Conservation (phyloP, 92 coral and sea anemone species). For the Phenganax marumi region DNA sequence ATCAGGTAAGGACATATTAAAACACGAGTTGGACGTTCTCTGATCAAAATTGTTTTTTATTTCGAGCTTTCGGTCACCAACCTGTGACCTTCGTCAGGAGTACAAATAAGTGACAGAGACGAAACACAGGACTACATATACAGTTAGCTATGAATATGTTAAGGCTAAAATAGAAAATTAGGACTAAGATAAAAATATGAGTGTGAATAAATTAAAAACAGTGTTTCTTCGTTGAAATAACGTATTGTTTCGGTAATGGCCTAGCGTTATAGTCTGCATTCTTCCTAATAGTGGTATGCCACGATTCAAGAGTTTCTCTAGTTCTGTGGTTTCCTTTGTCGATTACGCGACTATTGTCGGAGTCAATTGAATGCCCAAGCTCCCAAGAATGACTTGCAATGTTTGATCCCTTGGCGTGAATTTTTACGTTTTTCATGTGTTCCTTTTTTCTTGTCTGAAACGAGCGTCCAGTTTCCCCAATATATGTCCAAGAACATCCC, state of each 20-base stretch:
- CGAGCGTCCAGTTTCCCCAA: slow-evolving; percentile 6
- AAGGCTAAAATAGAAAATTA: too few relatives aligned
- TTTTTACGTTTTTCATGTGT: not conserved
- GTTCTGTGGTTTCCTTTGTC: not conserved
- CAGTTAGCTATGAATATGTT: too few relatives aligned
- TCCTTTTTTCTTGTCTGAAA: not conserved
- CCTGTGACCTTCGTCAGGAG: too few relatives aligned
- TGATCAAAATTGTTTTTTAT: too few relatives aligned
- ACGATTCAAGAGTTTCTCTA: not conserved
- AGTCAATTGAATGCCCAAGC: not conserved
- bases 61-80: too few relatives aligned
- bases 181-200: too few relatives aligned
- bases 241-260: slow-evolving; percentile 8
- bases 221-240: too few relatives aligned
- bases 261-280: slow-evolving; percentile 4
- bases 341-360: not conserved
- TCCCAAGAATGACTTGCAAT: not conserved
- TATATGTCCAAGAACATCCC: slow-evolving; percentile 5
- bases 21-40: too few relatives aligned
- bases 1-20: too few relatives aligned
- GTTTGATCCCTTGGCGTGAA: not conserved
- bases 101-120: too few relatives aligned
- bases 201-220: too few relatives aligned
- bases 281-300: not conserved
- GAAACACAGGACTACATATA: too few relatives aligned